Conservation (phyloP, 2,113 vertebrate species). For the Fregata magnificens region DNA sequence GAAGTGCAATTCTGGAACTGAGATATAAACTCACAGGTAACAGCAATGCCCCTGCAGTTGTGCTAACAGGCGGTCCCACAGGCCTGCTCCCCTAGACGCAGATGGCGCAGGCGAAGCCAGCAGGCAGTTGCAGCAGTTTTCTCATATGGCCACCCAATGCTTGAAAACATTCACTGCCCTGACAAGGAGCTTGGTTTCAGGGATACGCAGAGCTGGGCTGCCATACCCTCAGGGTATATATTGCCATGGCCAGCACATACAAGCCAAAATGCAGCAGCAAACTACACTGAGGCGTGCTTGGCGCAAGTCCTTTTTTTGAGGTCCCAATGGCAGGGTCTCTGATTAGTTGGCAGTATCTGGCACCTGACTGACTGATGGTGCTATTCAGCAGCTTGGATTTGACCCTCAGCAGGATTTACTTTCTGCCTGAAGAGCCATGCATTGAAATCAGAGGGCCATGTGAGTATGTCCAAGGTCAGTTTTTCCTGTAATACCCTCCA, state of each 20-base stretch:
- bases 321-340: background rate
- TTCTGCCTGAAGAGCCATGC: background rate
- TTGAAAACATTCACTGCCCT: background rate
- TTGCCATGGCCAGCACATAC: background rate
- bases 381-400: constrained; percentile 23
- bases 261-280: background rate
- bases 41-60: background rate
- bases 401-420: constrained; percentile 9
- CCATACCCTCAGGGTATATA: background rate
- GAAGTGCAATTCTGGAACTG: background rate
- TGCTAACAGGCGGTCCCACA: background rate
- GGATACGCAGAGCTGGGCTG: background rate
- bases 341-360: background rate
- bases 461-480: background rate
- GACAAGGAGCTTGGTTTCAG: background rate
- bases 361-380: background rate
- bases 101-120: background rate
- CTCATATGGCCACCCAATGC: background rate
- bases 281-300: background rate
- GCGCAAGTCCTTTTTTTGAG: background rate
- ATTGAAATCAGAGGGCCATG: background rate
- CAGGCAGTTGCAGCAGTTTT: background rate
- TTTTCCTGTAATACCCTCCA: constrained; percentile 7
- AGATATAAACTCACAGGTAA: background rate
- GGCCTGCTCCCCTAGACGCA: accelerated